Evolutionary conservation across 2,797 vertebrate genomes (phyloP), one percentile per base, ranked within the genome.

Genomic region (Corythornis leucogaster): DNA sequence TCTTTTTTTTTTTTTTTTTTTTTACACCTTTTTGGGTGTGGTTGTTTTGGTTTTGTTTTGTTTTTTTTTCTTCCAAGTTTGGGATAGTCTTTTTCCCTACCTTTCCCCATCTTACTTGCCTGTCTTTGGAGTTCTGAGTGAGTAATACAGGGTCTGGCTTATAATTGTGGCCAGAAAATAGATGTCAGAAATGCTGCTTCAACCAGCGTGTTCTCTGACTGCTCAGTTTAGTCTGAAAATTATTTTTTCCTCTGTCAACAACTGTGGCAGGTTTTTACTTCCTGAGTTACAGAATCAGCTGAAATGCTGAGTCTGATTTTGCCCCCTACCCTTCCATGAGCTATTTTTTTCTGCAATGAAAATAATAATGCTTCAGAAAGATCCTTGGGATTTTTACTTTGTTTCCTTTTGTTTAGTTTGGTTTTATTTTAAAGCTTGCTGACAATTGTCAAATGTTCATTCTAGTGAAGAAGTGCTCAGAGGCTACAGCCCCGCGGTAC

Each of bases 381-480:
- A 54, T 90, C 79, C 64, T 79, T 79, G 80, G 68, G 40, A 50
- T 43, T 42, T 66, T 80, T 57, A 8, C 51, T 61, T 76, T 74
- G 9, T 45, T 91, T 76, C 81, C 51, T 90, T 91, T 93, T 80
- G 71, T 95, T 92, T 93, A 62, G 66, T 80, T 82, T 89, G 84
- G 54, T 54, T 80, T 91, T 95, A 71, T 91, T 94, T 77, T 94
- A 90, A 95, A 82, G 85, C 80, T 89, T 93, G 91, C 92, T 94
- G 95, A 87, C 89, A 92, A 94, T 64, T 75, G 71, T 90, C 91
- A 95, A 88, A 86, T 68, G 91, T 55, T 91, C 70, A 45, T 91
- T 94, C 90, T 50, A 80, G 87, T 76, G 78, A 80, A 93, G 90
- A 73, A 53, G 80, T 64, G 77, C 84, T 93, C 2, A 2, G 51